Evolutionary conservation across 2,113 vertebrate genomes (phyloP), one percentile per base, ranked within the genome.

Genomic region (Callipepla squamata): DNA sequence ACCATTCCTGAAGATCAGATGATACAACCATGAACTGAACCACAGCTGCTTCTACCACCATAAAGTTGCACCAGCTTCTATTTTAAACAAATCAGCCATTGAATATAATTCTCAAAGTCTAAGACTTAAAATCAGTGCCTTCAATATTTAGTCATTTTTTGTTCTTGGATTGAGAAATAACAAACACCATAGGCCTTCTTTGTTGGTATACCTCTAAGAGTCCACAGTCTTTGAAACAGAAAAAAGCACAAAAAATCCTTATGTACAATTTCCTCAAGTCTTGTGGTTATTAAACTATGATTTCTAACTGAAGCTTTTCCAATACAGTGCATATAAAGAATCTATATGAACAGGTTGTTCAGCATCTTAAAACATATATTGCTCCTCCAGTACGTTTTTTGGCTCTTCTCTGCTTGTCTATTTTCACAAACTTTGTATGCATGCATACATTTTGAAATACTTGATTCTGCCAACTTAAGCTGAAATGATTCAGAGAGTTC

Each of bases 281-380:
- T 77, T 45, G 6, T 30, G 22, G 51, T 80, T 61, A 44, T 80
- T n/a, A 47, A 80, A 89, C 61, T 3, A 11, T 26, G 40, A 44
- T 48, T 62, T 38, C 28, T 15, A 79, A 12, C 30, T 51, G 16
- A 81, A 78, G 32, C n/a, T 0, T 0, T 79, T 63, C n/a, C 4
- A 78, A 50, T 4, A 40, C 7, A 70, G 23, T 4, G 10, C 26
- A 55, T 36, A n/a, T 13, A 85, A 78, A 8, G 4, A 67, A 57
- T 34, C 32, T 21, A 6, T 16, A 23, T 25, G 3, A 5, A 40
- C 13, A 80, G 16, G 42, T 38, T 86, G 5, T 11, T 47, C 53
- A 18, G 30, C 7, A 53, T 78, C 47, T 84, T 3, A 2, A 20
- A 40, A 55, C 42, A 50, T 4, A 8, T 59, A 7, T 5, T 77